Base-by-base conservation (phyloP, 2,888 invertebrate species). In the Eurytoma adleriae region DNA sequence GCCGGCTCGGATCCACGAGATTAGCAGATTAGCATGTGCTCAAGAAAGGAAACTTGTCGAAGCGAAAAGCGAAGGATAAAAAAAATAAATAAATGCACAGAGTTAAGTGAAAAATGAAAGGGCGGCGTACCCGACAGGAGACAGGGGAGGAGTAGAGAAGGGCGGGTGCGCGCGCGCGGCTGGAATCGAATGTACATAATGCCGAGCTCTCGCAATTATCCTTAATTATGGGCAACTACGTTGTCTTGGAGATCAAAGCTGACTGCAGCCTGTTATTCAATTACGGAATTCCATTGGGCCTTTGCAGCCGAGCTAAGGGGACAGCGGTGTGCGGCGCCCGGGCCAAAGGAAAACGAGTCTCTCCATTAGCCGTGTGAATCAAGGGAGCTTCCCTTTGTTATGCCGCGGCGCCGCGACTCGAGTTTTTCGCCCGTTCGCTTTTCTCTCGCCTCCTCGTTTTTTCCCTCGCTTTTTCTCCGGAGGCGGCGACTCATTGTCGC, bases 131-230 rank as follows among this genome's bases (percentile, higher is more conserved):
- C 0, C 4, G 59, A 74, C 70, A 71, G 52, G 40, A 18, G 66
- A 30, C 54, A 54, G 69, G 20, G 18, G 66, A 30, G 14, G 40
- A 24, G 24, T 13, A 27, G 16, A 20, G 68, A 30, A 52, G 62
- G n/a, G 0, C 27, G 7, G 16, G 16, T n/a, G 59, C 50, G 40
- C 54, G 70, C 66, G 67, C 54, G 70, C 66, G 67, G 24, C 67
- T 48, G 80, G 69, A 74, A 81, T 81, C 74, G 74, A 81, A 78
- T 81, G 78, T 81, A 81, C 81, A 78, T 81, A 79, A 79, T 76
- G 68, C 76, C 67, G 54, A 7, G 66, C 48, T 27, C 54, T 27
- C 54, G 68, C 71, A 82, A 79, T 82, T 82, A 77, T 73, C 79
- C 64, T 76, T 79, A 82, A 82, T 79, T 77, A 76, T 79, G 64